Evolutionary conservation across 2,113 vertebrate species (phyloP).

Genomic region (Butastur rufipennis): DNA sequence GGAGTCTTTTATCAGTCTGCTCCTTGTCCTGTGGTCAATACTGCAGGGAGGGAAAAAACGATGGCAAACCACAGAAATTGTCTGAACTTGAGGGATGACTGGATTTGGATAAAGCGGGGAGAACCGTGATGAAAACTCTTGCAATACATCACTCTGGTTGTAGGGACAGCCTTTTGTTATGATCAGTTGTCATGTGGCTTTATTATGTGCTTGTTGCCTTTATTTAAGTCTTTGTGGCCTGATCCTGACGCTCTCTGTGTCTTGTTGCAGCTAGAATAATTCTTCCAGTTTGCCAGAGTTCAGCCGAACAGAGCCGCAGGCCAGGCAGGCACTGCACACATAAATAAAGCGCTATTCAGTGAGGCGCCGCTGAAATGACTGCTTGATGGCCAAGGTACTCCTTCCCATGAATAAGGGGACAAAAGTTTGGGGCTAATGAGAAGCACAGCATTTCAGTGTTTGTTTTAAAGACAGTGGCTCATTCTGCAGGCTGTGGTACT

Average conservation of each 20-base stretch:
- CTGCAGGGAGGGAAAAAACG: background rate
- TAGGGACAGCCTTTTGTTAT: background rate
- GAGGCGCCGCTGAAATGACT: background rate
- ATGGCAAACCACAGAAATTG: background rate
- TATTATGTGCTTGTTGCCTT: conserved; percentile 23
- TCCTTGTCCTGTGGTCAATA: background rate
- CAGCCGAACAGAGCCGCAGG: background rate
- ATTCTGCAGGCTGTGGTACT: background rate
- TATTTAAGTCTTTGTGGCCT: background rate
- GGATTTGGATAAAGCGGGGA: background rate
- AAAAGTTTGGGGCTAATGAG: conserved; percentile 20
- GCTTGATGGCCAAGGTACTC: background rate
- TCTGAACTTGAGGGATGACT: background rate
- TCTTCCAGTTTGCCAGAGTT: background rate
- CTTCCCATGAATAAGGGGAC: conserved; percentile 50
- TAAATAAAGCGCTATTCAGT: background rate
- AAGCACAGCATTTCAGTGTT: background rate
- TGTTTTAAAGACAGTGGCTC: conserved; percentile 34
- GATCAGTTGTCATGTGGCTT: background rate
- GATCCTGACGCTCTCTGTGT: background rate
- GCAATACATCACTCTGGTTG: background rate
- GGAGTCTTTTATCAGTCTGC: background rate
- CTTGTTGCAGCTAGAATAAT: background rate
- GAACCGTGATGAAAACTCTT: background rate
- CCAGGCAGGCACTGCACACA: background rate